A percentile compares a stretch with the other conserved stretches of the same genome.
Conservation (phyloP, 2,888 invertebrate genomes). For the Leptopilina myrica region DNA sequence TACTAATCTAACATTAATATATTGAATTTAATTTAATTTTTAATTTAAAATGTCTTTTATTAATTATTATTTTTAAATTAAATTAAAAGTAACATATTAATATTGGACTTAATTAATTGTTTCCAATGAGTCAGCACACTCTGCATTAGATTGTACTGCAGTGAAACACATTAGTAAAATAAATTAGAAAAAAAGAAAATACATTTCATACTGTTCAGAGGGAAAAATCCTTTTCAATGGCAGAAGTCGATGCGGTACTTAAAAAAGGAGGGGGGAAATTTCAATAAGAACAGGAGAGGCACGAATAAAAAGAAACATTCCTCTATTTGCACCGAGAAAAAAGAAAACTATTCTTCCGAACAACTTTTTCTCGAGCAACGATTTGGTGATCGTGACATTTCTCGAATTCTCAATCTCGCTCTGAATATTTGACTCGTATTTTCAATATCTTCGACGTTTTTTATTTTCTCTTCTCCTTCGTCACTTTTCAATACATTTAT, state of each 20-base stretch:
- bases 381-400: conserved; percentile 63
- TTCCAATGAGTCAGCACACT: conserved; percentile 33
- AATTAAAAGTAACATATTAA: neutral
- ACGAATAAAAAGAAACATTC: neutral
- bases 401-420: conserved; percentile 50
- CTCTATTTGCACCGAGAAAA: neutral
- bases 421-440: conserved; percentile 36
- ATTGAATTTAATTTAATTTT: too few species aligned
- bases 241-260: conserved; percentile 1
- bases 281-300: conserved; percentile 11
- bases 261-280: neutral
- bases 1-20: too few species aligned
- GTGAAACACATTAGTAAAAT: conserved; percentile 38
- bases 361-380: conserved; percentile 50
- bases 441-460: conserved; percentile 44
- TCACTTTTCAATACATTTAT: neutral
- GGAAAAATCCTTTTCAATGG: conserved; percentile 32
- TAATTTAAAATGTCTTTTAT: too few species aligned
- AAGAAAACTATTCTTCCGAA: conserved; percentile 44
- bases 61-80: too few species aligned
- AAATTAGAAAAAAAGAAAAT: conserved; percentile 19
- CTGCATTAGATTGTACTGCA: conserved; percentile 36
- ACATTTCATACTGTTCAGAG: conserved; percentile 16
- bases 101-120: neutral
- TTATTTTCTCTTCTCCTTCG: neutral